phyloP scores from a whole-genome alignment of 1,140 invertebrate genomes.

The Gryon sp. region DNA sequence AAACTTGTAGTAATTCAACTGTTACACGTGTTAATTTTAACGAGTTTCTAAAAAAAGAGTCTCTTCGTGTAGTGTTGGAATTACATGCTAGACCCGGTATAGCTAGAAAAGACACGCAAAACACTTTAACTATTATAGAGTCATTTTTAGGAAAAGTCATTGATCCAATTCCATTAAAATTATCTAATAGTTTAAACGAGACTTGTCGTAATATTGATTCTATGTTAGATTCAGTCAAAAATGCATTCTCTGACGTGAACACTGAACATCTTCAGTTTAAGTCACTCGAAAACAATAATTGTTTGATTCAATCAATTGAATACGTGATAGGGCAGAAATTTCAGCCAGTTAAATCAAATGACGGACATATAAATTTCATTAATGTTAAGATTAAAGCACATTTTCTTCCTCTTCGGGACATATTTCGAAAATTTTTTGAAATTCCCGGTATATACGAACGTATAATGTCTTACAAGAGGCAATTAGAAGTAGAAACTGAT shows the following conservation, averaged over 20 bases:
- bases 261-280: conserved; percentile 6
- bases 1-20: too few relatives aligned
- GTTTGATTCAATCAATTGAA: conserved; percentile 2
- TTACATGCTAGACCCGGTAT: conserved; percentile 7
- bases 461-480: conserved; percentile 21
- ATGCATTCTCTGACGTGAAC: not conserved
- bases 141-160: too few relatives aligned
- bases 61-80: conserved; percentile 1
- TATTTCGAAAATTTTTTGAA: conserved; percentile 31
- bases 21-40: too few relatives aligned
- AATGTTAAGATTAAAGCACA: conserved; percentile 8
- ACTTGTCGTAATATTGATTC: too few relatives aligned
- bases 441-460: conserved; percentile 11
- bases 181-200: too few relatives aligned
- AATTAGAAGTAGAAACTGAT: conserved; percentile 19
- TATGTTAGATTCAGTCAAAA: not conserved
- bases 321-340: conserved; percentile 2
- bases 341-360: not conserved
- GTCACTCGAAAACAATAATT: not conserved
- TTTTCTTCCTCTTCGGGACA: conserved; percentile 15
- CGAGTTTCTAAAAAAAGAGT: not conserved
- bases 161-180: too few relatives aligned
- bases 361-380: conserved; percentile 5
- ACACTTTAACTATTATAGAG: conserved; percentile 4
- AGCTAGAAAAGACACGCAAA: conserved; percentile 7